These are phyloP conservation scores for Listrodromus nycthemerus DNA, from an alignment of 2,888 invertebrate genomes.

Conservation along the genomic window DNA sequence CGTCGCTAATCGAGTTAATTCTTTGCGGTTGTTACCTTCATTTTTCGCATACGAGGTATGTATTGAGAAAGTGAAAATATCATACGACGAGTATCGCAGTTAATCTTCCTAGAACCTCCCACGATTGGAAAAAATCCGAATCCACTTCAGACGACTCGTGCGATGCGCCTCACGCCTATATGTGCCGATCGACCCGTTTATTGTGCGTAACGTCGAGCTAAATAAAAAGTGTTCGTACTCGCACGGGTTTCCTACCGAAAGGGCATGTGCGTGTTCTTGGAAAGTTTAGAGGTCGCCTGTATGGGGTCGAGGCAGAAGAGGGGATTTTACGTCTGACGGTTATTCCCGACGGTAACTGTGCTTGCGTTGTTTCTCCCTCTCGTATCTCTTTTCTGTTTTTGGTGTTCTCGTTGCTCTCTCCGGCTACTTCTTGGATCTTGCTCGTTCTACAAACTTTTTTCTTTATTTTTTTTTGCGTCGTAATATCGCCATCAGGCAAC, in stretches of 20 bases:
- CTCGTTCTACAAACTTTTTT: constrained; percentile 31
- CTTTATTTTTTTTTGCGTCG: constrained; percentile 16
- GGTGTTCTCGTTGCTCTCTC: background rate
- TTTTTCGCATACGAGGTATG: too few relatives aligned
- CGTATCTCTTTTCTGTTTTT: constrained; percentile 34
- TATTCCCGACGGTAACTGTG: constrained; percentile 49
- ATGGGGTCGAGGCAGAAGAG: constrained; percentile 33
- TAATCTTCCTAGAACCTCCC: too few relatives aligned
- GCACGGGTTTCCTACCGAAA: constrained; percentile 35
- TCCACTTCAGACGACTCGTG: too few relatives aligned
- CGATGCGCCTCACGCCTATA: too few relatives aligned
- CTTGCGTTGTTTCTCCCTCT: constrained; percentile 18
- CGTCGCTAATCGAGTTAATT: background rate
- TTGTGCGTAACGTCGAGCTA: background rate
- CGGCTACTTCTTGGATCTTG: background rate
- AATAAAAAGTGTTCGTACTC: constrained; percentile 59
- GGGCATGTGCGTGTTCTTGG: constrained; percentile 76
- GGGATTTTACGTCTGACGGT: constrained; percentile 45
- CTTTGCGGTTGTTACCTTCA: too few relatives aligned
- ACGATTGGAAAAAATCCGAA: background rate
- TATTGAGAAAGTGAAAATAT: too few relatives aligned
- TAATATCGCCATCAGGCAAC: constrained; percentile 1
- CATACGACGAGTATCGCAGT: too few relatives aligned
- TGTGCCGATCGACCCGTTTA: too few relatives aligned
- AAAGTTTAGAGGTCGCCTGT: constrained; percentile 74